Evolutionary conservation across 1,140 invertebrate genomes (phyloP), one percentile per base, ranked within the genome.

Genomic region (Saccostrea echinata): DNA sequence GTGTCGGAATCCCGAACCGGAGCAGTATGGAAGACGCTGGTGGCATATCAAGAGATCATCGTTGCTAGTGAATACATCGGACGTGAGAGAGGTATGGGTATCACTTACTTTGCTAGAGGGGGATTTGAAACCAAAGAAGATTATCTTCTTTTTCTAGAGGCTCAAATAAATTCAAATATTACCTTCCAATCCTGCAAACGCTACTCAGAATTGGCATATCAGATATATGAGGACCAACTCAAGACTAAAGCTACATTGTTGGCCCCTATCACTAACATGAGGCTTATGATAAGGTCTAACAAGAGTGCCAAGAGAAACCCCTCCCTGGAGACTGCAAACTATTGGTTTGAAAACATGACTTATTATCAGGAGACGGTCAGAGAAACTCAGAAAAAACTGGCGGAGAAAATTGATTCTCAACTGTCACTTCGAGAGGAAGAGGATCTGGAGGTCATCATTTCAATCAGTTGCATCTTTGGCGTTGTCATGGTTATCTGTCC

Each of bases 271-370:
- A 84, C 55, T 27, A 61, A 64, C 18, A 81, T 85, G 53, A 33
- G 85, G 27, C 76, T 71, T 1, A 61, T 71, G 55, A 87, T 89
- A 51, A 55, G 83, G 11, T 87, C 86, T 11, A 87, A 87, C 53
- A 53, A 85, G 12, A 61, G 52, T 8, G 35, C 52, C 8, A 3
- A 21, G 3, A 43, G 12, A 13, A 30, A n/a, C 1, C 64, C 68
- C 1, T 87, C 86, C 0, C 43, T 89, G 0, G 53, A 85, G 6
- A 76, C 83, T 16, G 89, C 87, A 6, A 84, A 90, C 0, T 89
- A 86, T 84, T 92, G 91, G 91, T 92, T 92, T 87, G 92, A 92
- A 76, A 93, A 92, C 81, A 94, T 94, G 93, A 93, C 92, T 9
- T 83, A 90, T 13, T 93, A 93, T 71, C 89, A 93, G n/a, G 91